Evolutionary conservation across 2,888 invertebrate genomes (phyloP).

Genomic region (Acanthosepion lycidas): DNA sequence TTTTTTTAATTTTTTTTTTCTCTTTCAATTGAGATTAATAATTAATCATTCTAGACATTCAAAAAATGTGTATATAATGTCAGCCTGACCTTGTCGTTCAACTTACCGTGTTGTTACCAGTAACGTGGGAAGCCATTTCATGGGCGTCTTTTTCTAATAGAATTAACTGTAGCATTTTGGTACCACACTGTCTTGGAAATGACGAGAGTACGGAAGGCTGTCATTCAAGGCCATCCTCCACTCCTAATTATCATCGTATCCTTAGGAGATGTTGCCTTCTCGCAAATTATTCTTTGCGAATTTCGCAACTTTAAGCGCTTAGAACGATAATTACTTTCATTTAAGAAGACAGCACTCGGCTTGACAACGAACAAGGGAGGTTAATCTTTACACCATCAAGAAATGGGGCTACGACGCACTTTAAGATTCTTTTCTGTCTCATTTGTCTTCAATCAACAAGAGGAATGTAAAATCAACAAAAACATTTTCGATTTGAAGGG

Average conservation of each 20-base stretch:
- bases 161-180: not conserved
- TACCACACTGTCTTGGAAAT: not conserved
- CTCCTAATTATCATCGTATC: not conserved
- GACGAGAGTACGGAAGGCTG: not conserved
- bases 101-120: not conserved
- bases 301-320: not conserved
- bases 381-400: not conserved
- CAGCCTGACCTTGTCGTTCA: not conserved
- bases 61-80: not conserved
- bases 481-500: not conserved
- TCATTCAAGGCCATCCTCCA: not conserved
- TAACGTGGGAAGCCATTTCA: not conserved
- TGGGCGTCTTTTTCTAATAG: not conserved
- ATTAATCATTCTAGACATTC: not conserved
- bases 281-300: not conserved
- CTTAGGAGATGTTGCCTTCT: conserved; percentile 13
- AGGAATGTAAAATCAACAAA: not conserved
- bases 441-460: not conserved
- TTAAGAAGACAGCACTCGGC: not conserved
- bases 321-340: conserved; percentile 8
- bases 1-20: not conserved
- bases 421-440: not conserved
- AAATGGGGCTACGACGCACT: not conserved
- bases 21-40: not conserved
- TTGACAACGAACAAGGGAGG: conserved; percentile 2